phyloP scores from a whole-genome alignment of 2,888 invertebrate genomes.

The Liodrosophila aerea region DNA sequence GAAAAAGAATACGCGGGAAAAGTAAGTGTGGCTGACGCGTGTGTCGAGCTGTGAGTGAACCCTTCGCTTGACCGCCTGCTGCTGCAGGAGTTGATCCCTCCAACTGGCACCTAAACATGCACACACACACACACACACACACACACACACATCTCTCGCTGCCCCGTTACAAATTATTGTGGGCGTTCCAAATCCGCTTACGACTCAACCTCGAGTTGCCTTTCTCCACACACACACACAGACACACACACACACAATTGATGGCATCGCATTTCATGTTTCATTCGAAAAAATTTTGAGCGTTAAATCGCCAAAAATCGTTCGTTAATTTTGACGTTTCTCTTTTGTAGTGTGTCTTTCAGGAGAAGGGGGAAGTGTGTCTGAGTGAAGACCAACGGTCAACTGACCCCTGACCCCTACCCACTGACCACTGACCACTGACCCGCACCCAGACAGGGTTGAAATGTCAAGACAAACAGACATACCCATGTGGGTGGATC shows the following conservation, averaged over 20 bases:
- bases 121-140: constrained; percentile 13
- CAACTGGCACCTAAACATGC: constrained; percentile 38
- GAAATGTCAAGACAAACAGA: constrained; percentile 39
- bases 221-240: constrained; percentile 35
- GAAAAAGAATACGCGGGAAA: constrained; percentile 26
- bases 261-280: constrained; percentile 65
- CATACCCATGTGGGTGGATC: constrained; percentile 63
- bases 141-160: constrained; percentile 41
- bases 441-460: constrained; percentile 61
- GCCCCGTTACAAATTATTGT: constrained; percentile 82
- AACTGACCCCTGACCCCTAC: constrained; percentile 42
- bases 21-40: constrained; percentile 45
- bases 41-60: constrained; percentile 32
- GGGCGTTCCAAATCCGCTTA: constrained; percentile 82
- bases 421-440: constrained; percentile 38
- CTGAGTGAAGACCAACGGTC: constrained; percentile 63
- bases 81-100: constrained; percentile 23
- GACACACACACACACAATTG: constrained; percentile 12
- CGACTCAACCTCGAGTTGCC: constrained; percentile 44
- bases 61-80: constrained; percentile 55
- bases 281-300: constrained; percentile 58
- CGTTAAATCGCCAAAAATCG: constrained; percentile 75
- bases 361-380: neutral
- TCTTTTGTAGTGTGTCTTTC: constrained; percentile 50
- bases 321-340: constrained; percentile 75